Evolutionary conservation across 2,113 vertebrate species (phyloP), one percentile per base, ranked within the genome.

Genomic region (Drymodes brunneopygia): DNA sequence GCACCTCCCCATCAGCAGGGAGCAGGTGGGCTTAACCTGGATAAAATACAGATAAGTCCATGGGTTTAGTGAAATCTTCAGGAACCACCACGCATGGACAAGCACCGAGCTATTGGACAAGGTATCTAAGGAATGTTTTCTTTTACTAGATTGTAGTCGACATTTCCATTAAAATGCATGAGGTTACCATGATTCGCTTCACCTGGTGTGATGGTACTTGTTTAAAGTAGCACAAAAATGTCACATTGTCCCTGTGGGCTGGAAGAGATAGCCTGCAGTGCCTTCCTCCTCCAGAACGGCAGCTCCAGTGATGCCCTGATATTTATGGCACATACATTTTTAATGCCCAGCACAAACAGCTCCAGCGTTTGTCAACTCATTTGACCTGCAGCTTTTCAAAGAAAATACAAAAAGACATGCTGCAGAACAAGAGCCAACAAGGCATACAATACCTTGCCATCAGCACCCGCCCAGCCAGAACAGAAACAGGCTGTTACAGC

Each of bases 111-210:
- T 62, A 29, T 11, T 51, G 70, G 51, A 92, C 48, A 51, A 73
- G 47, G 51, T 58, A 82, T 28, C 54, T 67, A 56, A 86, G 72
- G 53, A 82, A 60, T 42, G 7, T 56, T 77, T 86, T 84, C 47
- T 83, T 92, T 88, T 64, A 81, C 66, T 50, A 84, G 64, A 93
- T 65, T 83, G 45, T 75, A 84, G 80, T 9, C 84, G 79, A 86
- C 80, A 74, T 84, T 86, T n/a, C 54, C n/a, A 86, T 93, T 95
- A 93, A 94, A 95, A 96, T 92, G 60, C 69, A 92, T 75, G 92
- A 92, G 56, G 56, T 81, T 86, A 57, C 56, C 33, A 23, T 8
- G 69, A 93, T 88, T 65, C 0, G 2, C 61, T 95, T 93, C 83
- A 84, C 79, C 93, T 74, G 85, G 84, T 78, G 75, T 35, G 88